phyloP scores from a whole-genome alignment of 2,888 invertebrate species.

The Cryptocephalus primarius region DNA sequence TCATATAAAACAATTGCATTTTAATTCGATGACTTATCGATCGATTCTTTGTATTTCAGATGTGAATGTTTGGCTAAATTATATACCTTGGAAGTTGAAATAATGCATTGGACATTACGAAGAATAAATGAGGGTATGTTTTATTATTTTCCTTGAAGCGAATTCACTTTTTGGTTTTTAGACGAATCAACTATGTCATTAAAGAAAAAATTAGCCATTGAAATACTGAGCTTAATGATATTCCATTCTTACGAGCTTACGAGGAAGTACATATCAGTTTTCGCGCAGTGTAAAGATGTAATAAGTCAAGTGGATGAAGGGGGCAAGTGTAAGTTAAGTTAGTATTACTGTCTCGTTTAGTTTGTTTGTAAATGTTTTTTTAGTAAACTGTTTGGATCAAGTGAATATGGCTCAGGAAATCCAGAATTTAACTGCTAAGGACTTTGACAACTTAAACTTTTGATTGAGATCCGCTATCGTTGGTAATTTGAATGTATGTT shows the following conservation, averaged over 20 bases:
- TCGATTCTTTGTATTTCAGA: conserved; percentile 16
- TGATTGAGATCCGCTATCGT: too few relatives aligned
- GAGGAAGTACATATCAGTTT: conserved; percentile 22
- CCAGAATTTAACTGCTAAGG: too few relatives aligned
- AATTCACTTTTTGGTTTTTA: conserved; percentile 5
- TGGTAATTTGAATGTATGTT: too few relatives aligned
- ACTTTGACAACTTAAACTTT: too few relatives aligned
- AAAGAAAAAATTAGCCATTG: conserved; percentile 11
- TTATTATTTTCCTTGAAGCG: too few relatives aligned
- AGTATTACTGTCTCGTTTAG: too few relatives aligned
- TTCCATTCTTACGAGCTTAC: conserved; percentile 22
- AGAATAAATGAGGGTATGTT: conserved; percentile 3
- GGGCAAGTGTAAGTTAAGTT: conserved; percentile 14
- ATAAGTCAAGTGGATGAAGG: conserved; percentile 15
- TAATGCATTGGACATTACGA: conserved; percentile 14
- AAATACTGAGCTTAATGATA: conserved; percentile 18
- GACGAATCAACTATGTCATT: conserved; percentile 15
- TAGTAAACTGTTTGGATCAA: too few relatives aligned
- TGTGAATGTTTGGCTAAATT: conserved; percentile 23
- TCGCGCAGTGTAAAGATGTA: conserved; percentile 24
- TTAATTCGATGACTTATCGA: not conserved
- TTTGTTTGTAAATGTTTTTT: too few relatives aligned
- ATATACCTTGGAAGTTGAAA: conserved; percentile 19
- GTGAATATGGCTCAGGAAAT: too few relatives aligned
- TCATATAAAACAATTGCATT: not conserved